Evolutionary conservation across 2,888 invertebrate species (phyloP).

Genomic region (Hemithea aestivaria): DNA sequence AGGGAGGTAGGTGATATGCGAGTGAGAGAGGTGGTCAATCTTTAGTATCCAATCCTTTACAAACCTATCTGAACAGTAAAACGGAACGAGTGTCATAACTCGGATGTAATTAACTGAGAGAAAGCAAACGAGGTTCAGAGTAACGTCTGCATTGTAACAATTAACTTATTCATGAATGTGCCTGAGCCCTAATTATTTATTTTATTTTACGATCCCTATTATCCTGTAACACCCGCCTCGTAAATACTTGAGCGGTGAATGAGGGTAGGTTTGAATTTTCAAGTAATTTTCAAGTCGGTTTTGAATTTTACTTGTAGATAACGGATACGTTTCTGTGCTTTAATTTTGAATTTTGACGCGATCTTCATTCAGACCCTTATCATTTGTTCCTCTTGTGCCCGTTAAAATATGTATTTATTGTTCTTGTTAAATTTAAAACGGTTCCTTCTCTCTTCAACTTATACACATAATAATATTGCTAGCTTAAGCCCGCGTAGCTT

Average conservation of each 20-base stretch:
- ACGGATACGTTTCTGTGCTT: constrained; percentile 11
- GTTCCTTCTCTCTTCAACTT: no score
- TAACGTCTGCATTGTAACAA: constrained; percentile 53
- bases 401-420: no score
- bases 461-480: no score
- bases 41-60: constrained; percentile 31
- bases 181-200: constrained; percentile 70
- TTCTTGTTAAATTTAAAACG: no score
- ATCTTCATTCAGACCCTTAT: constrained; percentile 5
- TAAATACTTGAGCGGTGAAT: constrained; percentile 61
- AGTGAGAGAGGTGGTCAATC: constrained; percentile 24
- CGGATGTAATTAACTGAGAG: constrained; percentile 22
- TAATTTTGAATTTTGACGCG: constrained; percentile 7
- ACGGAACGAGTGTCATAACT: constrained; percentile 29
- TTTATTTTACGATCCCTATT: constrained; percentile 74
- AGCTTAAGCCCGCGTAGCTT: no score
- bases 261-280: constrained; percentile 46
- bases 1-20: no score
- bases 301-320: constrained; percentile 35
- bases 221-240: constrained; percentile 61
- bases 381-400: constrained; percentile 1
- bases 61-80: constrained; percentile 30
- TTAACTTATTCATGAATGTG: constrained; percentile 73
- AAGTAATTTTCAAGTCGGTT: constrained; percentile 35
- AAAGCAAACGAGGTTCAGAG: constrained; percentile 21